Evolutionary conservation across 2,113 vertebrate genomes (phyloP), one percentile per base, ranked within the genome.

Genomic region (Talpa occidentalis): DNA sequence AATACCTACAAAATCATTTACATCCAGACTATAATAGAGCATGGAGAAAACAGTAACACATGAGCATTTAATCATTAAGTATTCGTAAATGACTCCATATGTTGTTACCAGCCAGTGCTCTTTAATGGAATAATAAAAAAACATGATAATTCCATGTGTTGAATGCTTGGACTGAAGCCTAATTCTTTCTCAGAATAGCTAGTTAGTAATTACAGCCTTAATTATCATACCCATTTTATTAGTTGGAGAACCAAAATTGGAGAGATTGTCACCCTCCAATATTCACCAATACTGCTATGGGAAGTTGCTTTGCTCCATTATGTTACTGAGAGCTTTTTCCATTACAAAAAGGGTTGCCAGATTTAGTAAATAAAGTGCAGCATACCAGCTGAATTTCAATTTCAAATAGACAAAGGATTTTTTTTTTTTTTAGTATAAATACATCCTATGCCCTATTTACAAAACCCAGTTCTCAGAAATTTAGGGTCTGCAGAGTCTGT

Each of bases 171-270:
- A 4, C 42, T 64, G 54, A 79, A 22, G 10, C 26, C 19, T 30
- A 80, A 66, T 84, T 91, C 12, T 90, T 87, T 90, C 78, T 80
- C 54, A 88, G 42, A 80, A 10, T 30, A 67, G 47, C 35, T 86
- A 83, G n/a, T 16, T 11, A 80, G 24, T 17, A 32, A 28, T 44
- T n/a, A 73, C 6, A 21, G 10, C 49, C 19, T 40, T 64, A n/a
- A 16, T 64, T 49, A 64, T 42, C 30, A 30, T 11, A 56, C 7
- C 21, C 66, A 77, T 76, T 79, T 79, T 42, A 76, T n/a, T 24
- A 9, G 5, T 32, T 14, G 4, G 26, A 54, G 30, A 95, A 44
- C 10, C 16, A 11, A 81, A 81, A 49, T 19, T 26, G 4, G 35
- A 76, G 21, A 30, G 30, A 16, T 35, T 69, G 22, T 3, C 24